phyloP scores from a whole-genome alignment of 1,140 invertebrate genomes.

The Teleogryllus occipitalis region DNA sequence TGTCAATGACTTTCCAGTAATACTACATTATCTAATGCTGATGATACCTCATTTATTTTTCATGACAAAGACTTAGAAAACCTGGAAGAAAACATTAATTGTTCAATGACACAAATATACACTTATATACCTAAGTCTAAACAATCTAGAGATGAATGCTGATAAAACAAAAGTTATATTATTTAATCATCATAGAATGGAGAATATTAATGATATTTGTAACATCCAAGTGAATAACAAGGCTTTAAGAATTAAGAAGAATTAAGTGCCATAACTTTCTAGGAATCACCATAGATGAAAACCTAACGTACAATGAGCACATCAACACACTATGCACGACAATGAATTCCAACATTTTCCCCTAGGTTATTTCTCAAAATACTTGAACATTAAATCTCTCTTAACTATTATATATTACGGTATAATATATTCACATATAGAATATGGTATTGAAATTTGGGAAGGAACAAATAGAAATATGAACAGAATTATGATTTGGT shows the following conservation, averaged over 20 bases:
- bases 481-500: too few species aligned
- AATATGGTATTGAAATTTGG: not conserved
- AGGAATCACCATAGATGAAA: not conserved
- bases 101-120: not conserved
- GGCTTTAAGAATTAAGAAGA: not conserved
- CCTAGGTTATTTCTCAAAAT: not conserved
- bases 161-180: not conserved
- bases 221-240: not conserved
- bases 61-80: not conserved
- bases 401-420: not conserved
- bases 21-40: not conserved
- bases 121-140: not conserved
- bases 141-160: not conserved
- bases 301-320: not conserved
- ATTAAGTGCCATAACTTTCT: not conserved
- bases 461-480: too few species aligned
- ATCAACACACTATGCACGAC: not conserved
- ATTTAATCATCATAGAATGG: not conserved
- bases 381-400: not conserved
- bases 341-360: not conserved
- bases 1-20: not conserved
- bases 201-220: not conserved
- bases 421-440: not conserved
- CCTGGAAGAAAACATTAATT: not conserved
- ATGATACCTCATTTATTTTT: not conserved